A percentile compares a stretch with the other conserved stretches of the same genome.
Evolutionary conservation across 2,113 vertebrate genomes (phyloP).

Genomic region (Hippolais icterina): DNA sequence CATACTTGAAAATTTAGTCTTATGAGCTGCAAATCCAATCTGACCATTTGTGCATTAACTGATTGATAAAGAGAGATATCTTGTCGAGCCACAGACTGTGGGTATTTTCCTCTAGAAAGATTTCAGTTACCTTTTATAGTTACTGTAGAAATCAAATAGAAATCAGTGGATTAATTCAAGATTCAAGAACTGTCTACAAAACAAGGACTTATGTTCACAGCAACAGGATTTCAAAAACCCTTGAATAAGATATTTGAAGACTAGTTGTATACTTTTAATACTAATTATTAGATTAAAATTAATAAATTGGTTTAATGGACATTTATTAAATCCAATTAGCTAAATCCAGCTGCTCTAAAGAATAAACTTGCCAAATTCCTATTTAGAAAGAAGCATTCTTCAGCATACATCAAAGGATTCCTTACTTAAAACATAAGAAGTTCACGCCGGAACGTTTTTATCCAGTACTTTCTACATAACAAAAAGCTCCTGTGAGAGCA

Average conservation of each 20-base stretch:
- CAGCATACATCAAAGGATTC: constrained; percentile 3
- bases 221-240: background rate
- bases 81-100: background rate
- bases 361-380: background rate
- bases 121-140: background rate
- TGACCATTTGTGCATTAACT: background rate
- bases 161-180: constrained; percentile 11
- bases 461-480: background rate
- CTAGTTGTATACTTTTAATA: background rate
- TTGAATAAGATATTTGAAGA: background rate
- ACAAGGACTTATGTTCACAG: background rate
- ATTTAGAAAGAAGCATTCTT: background rate
- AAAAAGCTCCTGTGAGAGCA: background rate
- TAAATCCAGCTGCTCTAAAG: background rate
- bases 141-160: background rate
- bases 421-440: background rate
- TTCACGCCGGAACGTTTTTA: background rate
- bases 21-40: background rate
- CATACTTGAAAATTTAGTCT: background rate
- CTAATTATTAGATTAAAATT: background rate
- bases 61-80: background rate
- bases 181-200: background rate
- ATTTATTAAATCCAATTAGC: background rate
- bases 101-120: background rate
- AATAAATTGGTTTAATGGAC: background rate